A percentile compares a stretch with the other conserved stretches of the same genome.
phyloP scores from a whole-genome alignment of 2,888 invertebrate species.

The Pristionchus arcanus region DNA sequence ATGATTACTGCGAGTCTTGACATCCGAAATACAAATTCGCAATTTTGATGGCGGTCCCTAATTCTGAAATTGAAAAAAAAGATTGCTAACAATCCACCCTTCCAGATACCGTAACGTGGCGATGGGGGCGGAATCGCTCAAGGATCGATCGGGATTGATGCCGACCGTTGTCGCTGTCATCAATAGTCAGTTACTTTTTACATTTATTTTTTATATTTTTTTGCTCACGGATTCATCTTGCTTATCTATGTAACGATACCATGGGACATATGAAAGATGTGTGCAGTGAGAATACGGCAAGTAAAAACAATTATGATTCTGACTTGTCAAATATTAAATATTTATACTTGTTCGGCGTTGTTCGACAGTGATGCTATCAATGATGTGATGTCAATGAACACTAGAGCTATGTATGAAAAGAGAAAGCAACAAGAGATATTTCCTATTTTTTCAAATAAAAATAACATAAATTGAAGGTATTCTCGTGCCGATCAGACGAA shows the following conservation, averaged over 20 bases:
- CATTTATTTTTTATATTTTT: background rate
- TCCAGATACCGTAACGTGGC: constrained; percentile 75
- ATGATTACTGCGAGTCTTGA: too few relatives aligned
- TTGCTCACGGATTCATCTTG: background rate
- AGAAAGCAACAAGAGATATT: too few relatives aligned
- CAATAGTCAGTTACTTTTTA: constrained; percentile 60
- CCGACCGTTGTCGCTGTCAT: constrained; percentile 79
- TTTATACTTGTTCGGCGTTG: too few relatives aligned
- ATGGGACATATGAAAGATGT: background rate
- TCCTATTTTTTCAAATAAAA: background rate
- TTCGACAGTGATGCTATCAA: too few relatives aligned
- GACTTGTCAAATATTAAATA: too few relatives aligned
- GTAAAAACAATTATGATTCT: too few relatives aligned
- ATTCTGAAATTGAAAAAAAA: background rate
- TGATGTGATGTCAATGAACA: background rate
- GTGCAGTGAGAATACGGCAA: background rate
- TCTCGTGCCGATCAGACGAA: constrained; percentile 74
- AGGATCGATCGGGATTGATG: constrained; percentile 72
- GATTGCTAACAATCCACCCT: background rate
- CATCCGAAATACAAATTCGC: too few relatives aligned
- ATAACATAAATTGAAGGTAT: background rate
- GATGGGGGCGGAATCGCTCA: constrained; percentile 68
- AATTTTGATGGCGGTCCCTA: too few relatives aligned
- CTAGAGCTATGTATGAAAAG: too few relatives aligned
- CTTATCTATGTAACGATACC: background rate